Conservation (phyloP, 2,113 vertebrate species). For the Thunnus maccoyii region DNA sequence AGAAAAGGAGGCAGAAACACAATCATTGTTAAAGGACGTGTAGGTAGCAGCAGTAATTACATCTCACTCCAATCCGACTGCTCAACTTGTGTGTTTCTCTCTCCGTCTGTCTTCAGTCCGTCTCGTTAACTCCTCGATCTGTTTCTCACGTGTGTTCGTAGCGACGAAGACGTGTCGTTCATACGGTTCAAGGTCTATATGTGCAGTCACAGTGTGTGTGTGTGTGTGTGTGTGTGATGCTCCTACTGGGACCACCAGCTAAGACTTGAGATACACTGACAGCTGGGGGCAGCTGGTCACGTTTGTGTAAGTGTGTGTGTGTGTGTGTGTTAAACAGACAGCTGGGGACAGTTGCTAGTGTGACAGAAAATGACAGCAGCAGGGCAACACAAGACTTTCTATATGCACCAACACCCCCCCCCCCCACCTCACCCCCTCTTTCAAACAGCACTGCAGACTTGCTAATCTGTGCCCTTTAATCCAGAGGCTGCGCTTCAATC, state of each 20-base stretch:
- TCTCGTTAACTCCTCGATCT: not conserved
- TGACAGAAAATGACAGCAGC: conserved; percentile 67
- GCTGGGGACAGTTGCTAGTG: conserved; percentile 45
- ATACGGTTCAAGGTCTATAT: not conserved
- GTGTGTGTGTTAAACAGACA: conserved; percentile 13
- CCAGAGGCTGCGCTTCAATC: conserved; percentile 36
- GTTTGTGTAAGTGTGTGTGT: not conserved
- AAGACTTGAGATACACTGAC: conserved; percentile 58
- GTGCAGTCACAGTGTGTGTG: not conserved
- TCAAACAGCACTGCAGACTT: conserved; percentile 31
- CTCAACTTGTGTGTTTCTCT: conserved; percentile 28
- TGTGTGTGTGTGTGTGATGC: conserved; percentile 13
- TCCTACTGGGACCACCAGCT: conserved; percentile 66
- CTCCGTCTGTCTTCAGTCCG: no score
- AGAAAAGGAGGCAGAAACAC: conserved; percentile 22
- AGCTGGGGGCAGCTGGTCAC: conserved; percentile 67
- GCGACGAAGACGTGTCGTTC: not conserved
- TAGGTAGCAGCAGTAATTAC: conserved; percentile 66
- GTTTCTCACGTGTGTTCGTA: not conserved
- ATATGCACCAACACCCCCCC: conserved; percentile 30
- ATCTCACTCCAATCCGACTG: conserved; percentile 56
- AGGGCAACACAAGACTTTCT: conserved; percentile 49
- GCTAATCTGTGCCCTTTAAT: conserved; percentile 61
- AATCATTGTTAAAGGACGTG: conserved; percentile 61
- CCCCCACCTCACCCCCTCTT: conserved; percentile 24